These are phyloP conservation scores for Acanthurus lineatus DNA, from an alignment of 2,797 vertebrate genomes.

Conservation along the genomic window DNA sequence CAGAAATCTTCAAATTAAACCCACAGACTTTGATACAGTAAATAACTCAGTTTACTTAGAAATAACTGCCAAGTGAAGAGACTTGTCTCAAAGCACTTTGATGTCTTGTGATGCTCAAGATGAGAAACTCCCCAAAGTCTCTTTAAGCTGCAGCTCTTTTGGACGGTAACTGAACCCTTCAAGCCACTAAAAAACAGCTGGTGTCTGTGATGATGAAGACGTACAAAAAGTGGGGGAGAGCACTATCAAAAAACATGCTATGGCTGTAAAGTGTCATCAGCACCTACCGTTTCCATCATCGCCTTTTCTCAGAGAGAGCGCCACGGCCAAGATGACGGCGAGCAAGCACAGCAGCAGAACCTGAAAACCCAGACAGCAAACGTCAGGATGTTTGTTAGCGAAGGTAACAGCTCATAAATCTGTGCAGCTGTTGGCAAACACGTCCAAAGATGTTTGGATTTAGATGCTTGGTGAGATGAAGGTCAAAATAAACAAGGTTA, in stretches of 20 bases:
- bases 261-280: background rate
- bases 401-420: background rate
- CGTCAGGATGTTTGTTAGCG: background rate
- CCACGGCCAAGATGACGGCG: constrained; percentile 88
- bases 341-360: constrained; percentile 90
- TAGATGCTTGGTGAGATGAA: background rate
- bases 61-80: too few species aligned
- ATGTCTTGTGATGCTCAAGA: too few species aligned
- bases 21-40: background rate
- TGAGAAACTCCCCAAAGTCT: background rate
- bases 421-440: background rate
- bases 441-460: background rate
- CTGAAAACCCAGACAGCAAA: constrained; percentile 76
- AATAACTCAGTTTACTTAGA: background rate
- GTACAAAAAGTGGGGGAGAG: background rate
- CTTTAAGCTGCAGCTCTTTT: background rate
- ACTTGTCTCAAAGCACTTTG: too few species aligned
- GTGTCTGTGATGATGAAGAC: background rate
- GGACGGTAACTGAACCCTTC: background rate
- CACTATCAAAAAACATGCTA: background rate
- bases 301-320: constrained; percentile 87
- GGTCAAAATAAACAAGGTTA: background rate
- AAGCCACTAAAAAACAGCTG: background rate
- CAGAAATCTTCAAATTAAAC: background rate
- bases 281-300: constrained; percentile 85